phyloP scores from a whole-genome alignment of 2,888 invertebrate genomes.

The Itoplectis maculator region DNA sequence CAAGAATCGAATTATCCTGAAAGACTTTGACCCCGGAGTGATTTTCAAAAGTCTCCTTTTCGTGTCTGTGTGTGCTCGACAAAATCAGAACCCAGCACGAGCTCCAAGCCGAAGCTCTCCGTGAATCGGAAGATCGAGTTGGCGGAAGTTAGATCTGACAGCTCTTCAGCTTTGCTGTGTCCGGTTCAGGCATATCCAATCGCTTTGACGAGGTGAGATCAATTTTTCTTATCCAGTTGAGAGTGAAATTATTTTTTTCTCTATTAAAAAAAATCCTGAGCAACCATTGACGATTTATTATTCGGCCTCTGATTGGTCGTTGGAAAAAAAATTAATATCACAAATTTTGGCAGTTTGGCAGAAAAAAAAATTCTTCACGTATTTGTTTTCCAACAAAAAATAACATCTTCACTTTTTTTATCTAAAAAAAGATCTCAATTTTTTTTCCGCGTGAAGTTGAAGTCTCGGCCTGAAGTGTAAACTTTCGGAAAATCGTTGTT shows the following conservation, averaged over 20 bases:
- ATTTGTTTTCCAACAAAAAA: no score
- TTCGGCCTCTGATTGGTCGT: no score
- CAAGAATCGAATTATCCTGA: constrained; percentile 35
- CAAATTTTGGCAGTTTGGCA: no score
- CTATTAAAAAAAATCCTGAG: no score
- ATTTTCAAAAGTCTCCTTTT: background rate
- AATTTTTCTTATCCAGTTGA: background rate
- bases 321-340: no score
- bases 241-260: background rate
- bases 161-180: constrained; percentile 85
- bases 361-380: no score
- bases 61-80: background rate
- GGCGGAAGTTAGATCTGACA: constrained; percentile 75
- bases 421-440: no score
- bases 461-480: background rate
- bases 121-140: constrained; percentile 82
- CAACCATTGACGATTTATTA: no score
- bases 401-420: no score
- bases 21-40: constrained; percentile 46
- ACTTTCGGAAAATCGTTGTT: constrained; percentile 1
- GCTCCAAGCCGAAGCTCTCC: constrained; percentile 81
- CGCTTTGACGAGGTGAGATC: constrained; percentile 85
- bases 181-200: constrained; percentile 87
- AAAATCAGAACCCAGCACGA: constrained; percentile 79
- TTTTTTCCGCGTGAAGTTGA: no score